phyloP scores from a whole-genome alignment of 2,888 invertebrate genomes.

The Megamerina dolium region DNA sequence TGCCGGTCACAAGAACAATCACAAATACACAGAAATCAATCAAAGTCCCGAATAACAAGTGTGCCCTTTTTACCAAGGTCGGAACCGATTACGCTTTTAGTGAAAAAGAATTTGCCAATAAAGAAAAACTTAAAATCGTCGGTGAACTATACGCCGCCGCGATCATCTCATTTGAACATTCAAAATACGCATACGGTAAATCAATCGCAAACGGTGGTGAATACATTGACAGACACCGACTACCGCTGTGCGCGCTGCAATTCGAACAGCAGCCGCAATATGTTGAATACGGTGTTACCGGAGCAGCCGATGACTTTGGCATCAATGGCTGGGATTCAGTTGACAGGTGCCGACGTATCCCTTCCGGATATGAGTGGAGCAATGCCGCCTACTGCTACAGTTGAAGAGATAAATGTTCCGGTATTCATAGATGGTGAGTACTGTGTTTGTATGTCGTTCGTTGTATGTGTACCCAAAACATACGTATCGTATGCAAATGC shows the following conservation, averaged over 20 bases:
- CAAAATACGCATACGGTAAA: not conserved
- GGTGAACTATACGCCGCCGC: constrained; percentile 3
- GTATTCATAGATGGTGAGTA: constrained; percentile 48
- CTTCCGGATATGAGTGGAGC: constrained; percentile 45
- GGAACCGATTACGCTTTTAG: constrained; percentile 28
- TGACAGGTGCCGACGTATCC: constrained; percentile 40
- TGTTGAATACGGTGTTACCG: constrained; percentile 3
- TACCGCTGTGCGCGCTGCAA: constrained; percentile 17
- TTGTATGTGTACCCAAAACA: constrained; percentile 8
- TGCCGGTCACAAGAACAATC: constrained; percentile 7
- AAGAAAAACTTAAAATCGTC: constrained; percentile 18
- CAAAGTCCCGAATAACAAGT: constrained; percentile 32
- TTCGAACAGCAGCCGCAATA: constrained; percentile 17
- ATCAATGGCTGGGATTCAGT: constrained; percentile 42
- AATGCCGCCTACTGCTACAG: constrained; percentile 47
- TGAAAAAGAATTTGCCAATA: constrained; percentile 30
- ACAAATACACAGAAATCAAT: constrained; percentile 13
- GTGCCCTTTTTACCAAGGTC: constrained; percentile 45
- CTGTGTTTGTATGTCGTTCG: constrained; percentile 35
- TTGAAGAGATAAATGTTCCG: constrained; percentile 47
- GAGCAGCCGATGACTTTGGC: constrained; percentile 27
- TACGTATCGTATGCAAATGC: constrained; percentile 8
- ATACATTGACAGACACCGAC: constrained; percentile 22
- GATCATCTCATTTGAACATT: constrained; percentile 25
- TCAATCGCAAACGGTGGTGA: constrained; percentile 8